phyloP scores from a whole-genome alignment of 2,797 vertebrate genomes.

The Anguilla obscura region DNA sequence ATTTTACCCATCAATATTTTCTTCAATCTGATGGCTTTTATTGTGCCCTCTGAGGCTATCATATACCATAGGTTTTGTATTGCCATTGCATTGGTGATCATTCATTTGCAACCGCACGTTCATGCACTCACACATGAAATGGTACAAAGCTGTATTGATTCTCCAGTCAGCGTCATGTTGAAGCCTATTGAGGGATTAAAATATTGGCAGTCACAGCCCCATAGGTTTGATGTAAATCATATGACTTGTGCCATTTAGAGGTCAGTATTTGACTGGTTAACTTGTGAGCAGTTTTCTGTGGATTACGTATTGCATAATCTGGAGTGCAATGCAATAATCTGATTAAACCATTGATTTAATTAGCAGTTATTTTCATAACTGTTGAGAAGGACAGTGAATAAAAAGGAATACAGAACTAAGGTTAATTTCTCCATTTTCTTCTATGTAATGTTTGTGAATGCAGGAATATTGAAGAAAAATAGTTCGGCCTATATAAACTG shows the following conservation, averaged over 20 bases:
- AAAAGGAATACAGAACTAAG: too few relatives aligned
- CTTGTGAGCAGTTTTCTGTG: not conserved
- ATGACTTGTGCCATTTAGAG: not conserved
- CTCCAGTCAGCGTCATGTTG: not conserved
- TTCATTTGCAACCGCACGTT: not conserved
- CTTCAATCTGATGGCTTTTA: not conserved
- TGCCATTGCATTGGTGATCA: not conserved
- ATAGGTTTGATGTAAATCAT: not conserved
- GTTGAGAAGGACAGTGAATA: too few relatives aligned
- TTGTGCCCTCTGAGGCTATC: not conserved
- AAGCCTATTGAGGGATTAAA: not conserved
- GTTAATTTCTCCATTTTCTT: not conserved
- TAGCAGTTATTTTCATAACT: not conserved
- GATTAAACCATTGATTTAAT: not conserved
- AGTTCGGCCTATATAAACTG: too few relatives aligned
- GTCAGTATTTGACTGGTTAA: not conserved
- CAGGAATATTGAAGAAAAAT: not conserved
- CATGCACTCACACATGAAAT: not conserved
- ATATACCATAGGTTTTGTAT: not conserved
- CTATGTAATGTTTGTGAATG: not conserved
- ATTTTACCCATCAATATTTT: not conserved
- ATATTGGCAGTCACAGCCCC: not conserved
- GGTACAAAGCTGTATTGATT: not conserved
- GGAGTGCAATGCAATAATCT: not conserved
- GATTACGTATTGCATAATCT: not conserved